These are phyloP conservation scores for Paratilapia polleni DNA, from an alignment of 2,113 vertebrate species.

Conservation along the genomic window DNA sequence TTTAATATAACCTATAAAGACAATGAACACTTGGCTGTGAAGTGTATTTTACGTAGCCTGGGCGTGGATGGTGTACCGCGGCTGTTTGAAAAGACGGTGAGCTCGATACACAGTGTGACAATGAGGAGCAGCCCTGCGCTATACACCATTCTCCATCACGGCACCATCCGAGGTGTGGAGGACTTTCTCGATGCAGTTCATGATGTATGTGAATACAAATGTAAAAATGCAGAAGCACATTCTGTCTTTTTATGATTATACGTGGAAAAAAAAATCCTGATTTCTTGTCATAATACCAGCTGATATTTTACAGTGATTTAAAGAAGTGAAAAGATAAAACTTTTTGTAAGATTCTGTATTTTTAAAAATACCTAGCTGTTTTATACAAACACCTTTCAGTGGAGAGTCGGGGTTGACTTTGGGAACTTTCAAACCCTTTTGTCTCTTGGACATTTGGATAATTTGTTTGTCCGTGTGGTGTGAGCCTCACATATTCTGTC, in stretches of 20 bases:
- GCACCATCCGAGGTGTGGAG: slow-evolving; percentile 39
- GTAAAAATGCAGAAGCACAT: slow-evolving; percentile 82
- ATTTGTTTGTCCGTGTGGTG: slow-evolving; percentile 74
- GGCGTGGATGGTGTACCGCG: not conserved
- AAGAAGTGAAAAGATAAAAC: slow-evolving; percentile 66
- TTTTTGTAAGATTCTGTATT: slow-evolving; percentile 85
- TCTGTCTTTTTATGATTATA: slow-evolving; percentile 77
- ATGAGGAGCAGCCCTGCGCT: slow-evolving; percentile 43
- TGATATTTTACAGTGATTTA: slow-evolving; percentile 84
- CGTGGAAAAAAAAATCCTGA: slow-evolving; percentile 66
- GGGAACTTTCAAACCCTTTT: slow-evolving; percentile 68
- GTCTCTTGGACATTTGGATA: slow-evolving; percentile 73
- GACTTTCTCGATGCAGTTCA: slow-evolving; percentile 60
- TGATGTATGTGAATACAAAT: slow-evolving; percentile 79
- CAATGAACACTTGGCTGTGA: slow-evolving; percentile 59
- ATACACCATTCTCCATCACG: slow-evolving; percentile 46
- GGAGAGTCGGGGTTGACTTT: slow-evolving; percentile 72
- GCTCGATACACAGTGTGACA: slow-evolving; percentile 5
- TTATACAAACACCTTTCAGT: slow-evolving; percentile 79
- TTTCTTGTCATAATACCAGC: slow-evolving; percentile 82
- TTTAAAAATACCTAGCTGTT: slow-evolving; percentile 81
- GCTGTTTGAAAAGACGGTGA: slow-evolving; percentile 4
- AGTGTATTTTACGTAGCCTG: slow-evolving; percentile 43
- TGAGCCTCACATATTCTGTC: slow-evolving; percentile 79
- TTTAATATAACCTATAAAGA: slow-evolving; percentile 50